Percentiles rank a stretch among this genome's conserved stretches.
These are phyloP conservation scores for Taeniopygia guttata DNA, from an alignment of 2,797 vertebrate species.

Conservation along the genomic window DNA sequence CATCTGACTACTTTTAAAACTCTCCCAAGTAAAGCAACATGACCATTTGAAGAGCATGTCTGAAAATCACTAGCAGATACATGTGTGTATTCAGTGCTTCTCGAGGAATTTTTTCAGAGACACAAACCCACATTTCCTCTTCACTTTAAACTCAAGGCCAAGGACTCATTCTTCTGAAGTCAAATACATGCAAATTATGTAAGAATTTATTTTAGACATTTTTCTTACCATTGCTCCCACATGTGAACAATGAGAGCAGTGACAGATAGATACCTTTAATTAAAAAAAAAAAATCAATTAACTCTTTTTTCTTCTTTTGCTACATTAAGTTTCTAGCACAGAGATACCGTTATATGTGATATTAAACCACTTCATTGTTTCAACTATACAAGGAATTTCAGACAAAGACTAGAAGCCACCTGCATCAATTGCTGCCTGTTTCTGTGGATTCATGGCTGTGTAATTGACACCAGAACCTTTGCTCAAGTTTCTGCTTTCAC, in stretches of 20 bases:
- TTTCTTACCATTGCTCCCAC: neutral
- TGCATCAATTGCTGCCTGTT: neutral
- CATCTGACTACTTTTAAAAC: neutral
- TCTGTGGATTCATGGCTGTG: neutral
- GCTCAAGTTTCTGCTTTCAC: neutral
- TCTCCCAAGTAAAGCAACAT: neutral
- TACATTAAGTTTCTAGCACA: neutral
- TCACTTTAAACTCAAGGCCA: neutral
- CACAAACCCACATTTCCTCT: neutral
- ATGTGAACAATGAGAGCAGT: neutral
- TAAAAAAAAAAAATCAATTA: neutral
- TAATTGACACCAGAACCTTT: neutral
- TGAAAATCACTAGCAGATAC: neutral
- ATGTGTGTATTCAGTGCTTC: neutral
- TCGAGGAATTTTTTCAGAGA: neutral
- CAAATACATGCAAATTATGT: neutral
- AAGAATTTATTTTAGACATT: neutral
- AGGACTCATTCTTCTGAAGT: neutral
- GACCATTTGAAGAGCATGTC: neutral
- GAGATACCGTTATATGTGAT: neutral
- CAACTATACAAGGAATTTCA: neutral
- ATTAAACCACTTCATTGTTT: neutral
- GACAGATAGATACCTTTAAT: neutral
- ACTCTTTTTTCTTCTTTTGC: neutral
- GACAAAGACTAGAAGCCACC: neutral